Conservation (phyloP, 2,797 vertebrate genomes). For the Schizopygopsis pylzovi region DNA sequence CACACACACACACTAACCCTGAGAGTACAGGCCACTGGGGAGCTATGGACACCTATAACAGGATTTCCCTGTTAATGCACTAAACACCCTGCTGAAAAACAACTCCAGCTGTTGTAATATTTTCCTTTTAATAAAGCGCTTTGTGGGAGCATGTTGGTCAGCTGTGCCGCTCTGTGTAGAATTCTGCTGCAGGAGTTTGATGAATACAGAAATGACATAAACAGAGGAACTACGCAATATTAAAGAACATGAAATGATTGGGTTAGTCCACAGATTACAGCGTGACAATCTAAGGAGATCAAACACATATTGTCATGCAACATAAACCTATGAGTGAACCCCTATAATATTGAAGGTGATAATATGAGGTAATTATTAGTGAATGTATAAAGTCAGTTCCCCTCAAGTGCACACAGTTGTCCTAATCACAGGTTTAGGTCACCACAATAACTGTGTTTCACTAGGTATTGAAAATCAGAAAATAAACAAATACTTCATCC, state of each 20-base stretch:
- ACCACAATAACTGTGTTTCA: background rate
- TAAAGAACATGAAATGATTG: background rate
- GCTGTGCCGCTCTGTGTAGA: conserved; percentile 9
- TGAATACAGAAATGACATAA: background rate
- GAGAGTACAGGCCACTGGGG: conserved; percentile 43
- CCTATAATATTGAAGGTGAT: background rate
- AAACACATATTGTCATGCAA: background rate
- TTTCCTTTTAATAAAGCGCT: conserved; percentile 29
- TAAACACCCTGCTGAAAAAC: conserved; percentile 48
- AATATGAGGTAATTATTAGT: background rate
- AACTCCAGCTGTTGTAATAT: conserved; percentile 53
- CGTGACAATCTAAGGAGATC: background rate
- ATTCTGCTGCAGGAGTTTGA: conserved; percentile 4
- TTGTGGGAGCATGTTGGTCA: conserved; percentile 3
- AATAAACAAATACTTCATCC: background rate
- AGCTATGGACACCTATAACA: conserved; percentile 48
- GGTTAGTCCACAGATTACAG: background rate
- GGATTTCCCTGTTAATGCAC: conserved; percentile 51
- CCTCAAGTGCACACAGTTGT: background rate
- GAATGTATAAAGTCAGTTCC: background rate
- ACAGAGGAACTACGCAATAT: background rate
- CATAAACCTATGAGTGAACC: background rate
- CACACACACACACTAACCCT: conserved; percentile 18
- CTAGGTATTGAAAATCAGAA: background rate
- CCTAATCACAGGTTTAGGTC: background rate